These are phyloP conservation scores for Meghimatium bilineatum DNA, from an alignment of 2,888 invertebrate species.

Conservation along the genomic window DNA sequence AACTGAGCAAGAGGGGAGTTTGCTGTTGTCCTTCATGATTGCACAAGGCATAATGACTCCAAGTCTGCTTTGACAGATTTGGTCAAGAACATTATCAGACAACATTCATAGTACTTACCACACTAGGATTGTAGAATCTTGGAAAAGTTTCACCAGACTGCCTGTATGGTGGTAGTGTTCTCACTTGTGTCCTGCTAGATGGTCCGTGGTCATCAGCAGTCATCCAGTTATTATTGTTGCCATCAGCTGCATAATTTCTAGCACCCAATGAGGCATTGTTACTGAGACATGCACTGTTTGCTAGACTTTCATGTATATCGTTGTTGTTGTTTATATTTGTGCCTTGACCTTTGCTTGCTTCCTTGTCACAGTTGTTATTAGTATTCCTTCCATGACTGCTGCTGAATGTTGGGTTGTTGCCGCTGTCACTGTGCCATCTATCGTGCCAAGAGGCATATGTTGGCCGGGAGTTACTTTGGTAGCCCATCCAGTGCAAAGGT, in stretches of 20 bases:
- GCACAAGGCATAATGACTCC: too few relatives aligned
- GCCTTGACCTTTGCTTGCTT: not conserved
- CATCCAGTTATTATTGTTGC: slow-evolving; percentile 30
- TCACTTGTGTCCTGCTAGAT: not conserved
- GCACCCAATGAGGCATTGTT: not conserved
- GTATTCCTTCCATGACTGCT: not conserved
- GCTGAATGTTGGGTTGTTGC: not conserved
- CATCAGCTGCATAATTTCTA: not conserved
- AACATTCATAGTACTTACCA: slow-evolving; percentile 6
- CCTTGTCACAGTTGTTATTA: slow-evolving; percentile 1
- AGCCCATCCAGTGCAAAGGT: slow-evolving; percentile 36
- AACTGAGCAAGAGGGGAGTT: too few relatives aligned
- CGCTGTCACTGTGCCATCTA: slow-evolving; percentile 11
- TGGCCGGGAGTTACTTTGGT: slow-evolving; percentile 31
- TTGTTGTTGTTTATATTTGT: slow-evolving; percentile 9
- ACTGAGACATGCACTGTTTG: not conserved
- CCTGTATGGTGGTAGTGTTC: slow-evolving; percentile 20
- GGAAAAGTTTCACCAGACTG: not conserved
- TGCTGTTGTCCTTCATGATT: too few relatives aligned
- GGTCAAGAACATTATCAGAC: not conserved
- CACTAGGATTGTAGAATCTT: slow-evolving; percentile 25
- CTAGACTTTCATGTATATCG: not conserved
- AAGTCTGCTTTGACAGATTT: too few relatives aligned
- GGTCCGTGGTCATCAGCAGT: not conserved
- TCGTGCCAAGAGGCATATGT: slow-evolving; percentile 39